Conservation (phyloP, 2,888 invertebrate genomes). For the Leucania comma region DNA sequence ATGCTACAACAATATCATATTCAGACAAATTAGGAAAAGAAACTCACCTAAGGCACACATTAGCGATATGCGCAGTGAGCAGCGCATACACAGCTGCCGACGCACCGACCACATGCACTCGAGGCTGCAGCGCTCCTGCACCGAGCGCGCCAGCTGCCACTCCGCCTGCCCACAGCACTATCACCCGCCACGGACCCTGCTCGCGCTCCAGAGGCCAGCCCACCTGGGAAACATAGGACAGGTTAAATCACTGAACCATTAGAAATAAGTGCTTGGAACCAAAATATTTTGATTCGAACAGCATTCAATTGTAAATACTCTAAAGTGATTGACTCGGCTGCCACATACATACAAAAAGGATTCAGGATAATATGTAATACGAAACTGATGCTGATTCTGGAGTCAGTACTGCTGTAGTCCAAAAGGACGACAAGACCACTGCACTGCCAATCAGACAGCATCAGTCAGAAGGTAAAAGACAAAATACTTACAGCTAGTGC, state of each 20-base stretch:
- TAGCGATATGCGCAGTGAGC: conserved; percentile 96
- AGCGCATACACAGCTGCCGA: conserved; percentile 98
- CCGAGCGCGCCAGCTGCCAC: conserved; percentile 94
- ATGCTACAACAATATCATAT: no score
- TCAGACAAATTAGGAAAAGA: neutral
- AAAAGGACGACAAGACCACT: neutral
- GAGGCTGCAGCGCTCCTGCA: conserved; percentile 94
- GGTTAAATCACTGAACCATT: conserved; percentile 5
- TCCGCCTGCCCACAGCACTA: conserved; percentile 93
- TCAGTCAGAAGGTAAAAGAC: neutral
- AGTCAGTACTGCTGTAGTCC: neutral
- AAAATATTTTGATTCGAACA: neutral
- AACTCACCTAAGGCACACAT: conserved; percentile 92
- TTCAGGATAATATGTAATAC: neutral
- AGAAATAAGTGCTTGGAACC: neutral
- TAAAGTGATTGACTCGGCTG: neutral
- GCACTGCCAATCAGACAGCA: neutral
- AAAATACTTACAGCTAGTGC: conserved; percentile 79
- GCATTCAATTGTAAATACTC: neutral
- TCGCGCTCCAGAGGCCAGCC: conserved; percentile 92
- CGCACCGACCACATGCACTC: conserved; percentile 95
- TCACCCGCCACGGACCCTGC: conserved; percentile 94
- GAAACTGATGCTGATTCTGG: neutral
- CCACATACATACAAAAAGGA: neutral
- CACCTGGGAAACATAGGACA: conserved; percentile 74